These are phyloP conservation scores for Villa cingulata DNA, from an alignment of 2,888 invertebrate genomes.

Conservation along the genomic window DNA sequence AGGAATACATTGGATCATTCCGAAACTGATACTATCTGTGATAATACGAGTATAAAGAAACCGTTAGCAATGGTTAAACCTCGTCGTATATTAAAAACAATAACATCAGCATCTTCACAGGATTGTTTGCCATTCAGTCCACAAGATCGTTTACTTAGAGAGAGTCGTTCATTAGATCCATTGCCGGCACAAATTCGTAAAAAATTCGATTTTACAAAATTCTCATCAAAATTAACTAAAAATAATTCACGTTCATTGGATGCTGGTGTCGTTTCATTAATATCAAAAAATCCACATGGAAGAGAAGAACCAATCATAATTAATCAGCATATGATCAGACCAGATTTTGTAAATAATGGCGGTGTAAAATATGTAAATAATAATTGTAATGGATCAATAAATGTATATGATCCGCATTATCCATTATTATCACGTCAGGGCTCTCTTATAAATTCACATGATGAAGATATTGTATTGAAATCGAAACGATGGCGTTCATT, in stretches of 20 bases:
- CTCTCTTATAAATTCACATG: constrained; percentile 29
- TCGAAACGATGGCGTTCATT: constrained; percentile 67
- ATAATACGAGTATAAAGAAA: constrained; percentile 27
- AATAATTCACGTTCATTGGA: constrained; percentile 34
- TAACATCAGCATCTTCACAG: constrained; percentile 20
- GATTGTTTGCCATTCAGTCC: constrained; percentile 16
- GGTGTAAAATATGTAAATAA: constrained; percentile 31
- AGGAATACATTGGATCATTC: constrained; percentile 35
- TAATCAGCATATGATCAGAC: not conserved
- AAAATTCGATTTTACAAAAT: constrained; percentile 19
- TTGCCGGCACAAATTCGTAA: constrained; percentile 38
- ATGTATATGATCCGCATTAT: constrained; percentile 29
- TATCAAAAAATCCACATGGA: constrained; percentile 12
- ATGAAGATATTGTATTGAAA: constrained; percentile 37
- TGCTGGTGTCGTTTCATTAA: constrained; percentile 20
- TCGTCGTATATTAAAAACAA: constrained; percentile 42
- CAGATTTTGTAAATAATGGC: constrained; percentile 1
- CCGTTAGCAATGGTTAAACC: constrained; percentile 35
- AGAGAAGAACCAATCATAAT: not conserved
- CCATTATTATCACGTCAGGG: constrained; percentile 33
- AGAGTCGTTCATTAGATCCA: constrained; percentile 52
- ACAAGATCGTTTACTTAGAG: constrained; percentile 33
- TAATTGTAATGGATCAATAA: constrained; percentile 35
- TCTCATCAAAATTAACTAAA: constrained; percentile 25
- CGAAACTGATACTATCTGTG: constrained; percentile 35